A percentile compares a stretch with the other conserved stretches of the same genome.
These are phyloP conservation scores for Manis pentadactyla DNA, from an alignment of 2,797 vertebrate species.

Conservation along the genomic window DNA sequence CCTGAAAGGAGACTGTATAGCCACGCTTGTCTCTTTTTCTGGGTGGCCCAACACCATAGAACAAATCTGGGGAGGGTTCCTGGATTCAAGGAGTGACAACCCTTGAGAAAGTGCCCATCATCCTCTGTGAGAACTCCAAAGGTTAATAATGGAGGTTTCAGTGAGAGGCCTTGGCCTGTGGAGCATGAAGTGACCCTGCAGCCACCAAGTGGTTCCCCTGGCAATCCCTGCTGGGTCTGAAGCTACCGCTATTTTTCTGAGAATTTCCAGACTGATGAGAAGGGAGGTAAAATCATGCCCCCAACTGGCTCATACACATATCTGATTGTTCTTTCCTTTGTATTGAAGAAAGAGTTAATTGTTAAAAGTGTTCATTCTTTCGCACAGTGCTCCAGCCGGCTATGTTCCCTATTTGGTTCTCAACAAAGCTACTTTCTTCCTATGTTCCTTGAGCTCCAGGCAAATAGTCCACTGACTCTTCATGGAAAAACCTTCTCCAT, in stretches of 20 bases:
- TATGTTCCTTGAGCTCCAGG: background rate
- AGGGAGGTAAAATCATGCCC: background rate
- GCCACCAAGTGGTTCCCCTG: background rate
- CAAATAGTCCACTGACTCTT: background rate
- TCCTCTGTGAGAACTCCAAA: background rate
- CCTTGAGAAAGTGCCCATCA: background rate
- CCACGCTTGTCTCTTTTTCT: background rate
- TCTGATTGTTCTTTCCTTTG: background rate
- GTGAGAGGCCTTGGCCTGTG: background rate
- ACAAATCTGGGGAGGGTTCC: background rate
- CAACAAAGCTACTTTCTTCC: background rate
- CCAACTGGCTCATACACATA: background rate
- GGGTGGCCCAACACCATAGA: background rate
- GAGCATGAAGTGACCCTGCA: background rate
- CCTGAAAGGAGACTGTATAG: background rate
- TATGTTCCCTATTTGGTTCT: background rate
- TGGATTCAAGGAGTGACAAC: background rate
- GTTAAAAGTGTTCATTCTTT: background rate
- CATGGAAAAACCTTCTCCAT: background rate
- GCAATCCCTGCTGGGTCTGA: background rate
- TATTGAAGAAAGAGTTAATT: background rate
- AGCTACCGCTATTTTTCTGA: background rate
- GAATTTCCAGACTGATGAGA: background rate
- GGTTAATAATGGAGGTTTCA: background rate
- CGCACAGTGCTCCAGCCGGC: background rate